Percentiles rank a stretch among this genome's conserved stretches.
Evolutionary conservation across 2,797 vertebrate genomes (phyloP).

Genomic region (Corythornis leucogaster): DNA sequence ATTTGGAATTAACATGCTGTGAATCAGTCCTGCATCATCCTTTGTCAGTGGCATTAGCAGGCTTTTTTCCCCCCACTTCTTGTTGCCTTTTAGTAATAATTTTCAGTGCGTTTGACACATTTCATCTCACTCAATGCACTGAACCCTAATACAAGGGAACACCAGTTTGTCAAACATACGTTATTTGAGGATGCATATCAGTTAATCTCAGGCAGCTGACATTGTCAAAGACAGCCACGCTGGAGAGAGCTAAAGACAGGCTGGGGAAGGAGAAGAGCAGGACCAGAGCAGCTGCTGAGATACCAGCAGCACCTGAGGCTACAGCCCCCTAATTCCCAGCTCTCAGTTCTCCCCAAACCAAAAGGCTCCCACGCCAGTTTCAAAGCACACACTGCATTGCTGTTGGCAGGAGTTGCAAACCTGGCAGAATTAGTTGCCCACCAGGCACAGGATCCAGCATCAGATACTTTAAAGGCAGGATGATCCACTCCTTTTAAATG

Average conservation of each 20-base stretch:
- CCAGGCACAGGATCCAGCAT: not conserved
- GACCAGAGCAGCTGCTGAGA: not conserved
- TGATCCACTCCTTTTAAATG: no score
- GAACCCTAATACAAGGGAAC: constrained; percentile 71
- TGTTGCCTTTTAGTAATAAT: constrained; percentile 73
- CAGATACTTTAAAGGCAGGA: not conserved
- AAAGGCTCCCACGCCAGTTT: not conserved
- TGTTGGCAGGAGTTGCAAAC: not conserved
- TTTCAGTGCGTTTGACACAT: constrained; percentile 74
- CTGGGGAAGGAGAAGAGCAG: not conserved
- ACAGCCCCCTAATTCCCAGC: not conserved
- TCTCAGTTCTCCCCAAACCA: not conserved
- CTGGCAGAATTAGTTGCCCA: rapidly evolving
- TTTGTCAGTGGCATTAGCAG: constrained; percentile 67
- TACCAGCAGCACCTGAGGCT: not conserved
- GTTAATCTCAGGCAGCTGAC: constrained; percentile 63
- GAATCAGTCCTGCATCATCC: constrained; percentile 67
- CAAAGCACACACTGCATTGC: not conserved
- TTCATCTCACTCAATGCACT: constrained; percentile 75
- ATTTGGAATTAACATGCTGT: constrained; percentile 68
- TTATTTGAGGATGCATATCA: constrained; percentile 68
- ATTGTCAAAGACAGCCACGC: constrained; percentile 22
- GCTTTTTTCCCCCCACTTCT: not conserved
- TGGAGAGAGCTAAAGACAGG: not conserved
- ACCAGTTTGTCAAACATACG: constrained; percentile 62